Evolutionary conservation across 2,797 vertebrate species (phyloP).

Genomic region (Chrysocyon brachyurus): DNA sequence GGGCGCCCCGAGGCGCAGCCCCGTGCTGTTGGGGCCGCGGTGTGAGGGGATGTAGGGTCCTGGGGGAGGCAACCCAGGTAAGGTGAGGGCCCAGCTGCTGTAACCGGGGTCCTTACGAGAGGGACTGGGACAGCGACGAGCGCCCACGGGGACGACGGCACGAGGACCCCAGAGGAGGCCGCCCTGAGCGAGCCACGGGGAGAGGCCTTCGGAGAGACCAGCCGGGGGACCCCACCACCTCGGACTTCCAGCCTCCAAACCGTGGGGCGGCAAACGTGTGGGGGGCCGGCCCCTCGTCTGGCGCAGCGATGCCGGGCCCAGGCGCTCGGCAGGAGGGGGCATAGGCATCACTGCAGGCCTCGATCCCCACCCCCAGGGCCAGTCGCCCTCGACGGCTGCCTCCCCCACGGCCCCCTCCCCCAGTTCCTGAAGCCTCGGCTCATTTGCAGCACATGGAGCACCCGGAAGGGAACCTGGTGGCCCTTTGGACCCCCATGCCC

Average conservation of each 20-base stretch:
- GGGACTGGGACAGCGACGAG: background rate
- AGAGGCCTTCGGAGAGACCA: background rate
- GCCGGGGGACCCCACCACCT: accelerated
- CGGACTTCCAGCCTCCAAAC: background rate
- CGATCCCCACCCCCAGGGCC: too few relatives aligned
- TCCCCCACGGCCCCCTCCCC: too few relatives aligned
- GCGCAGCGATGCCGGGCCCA: too few relatives aligned
- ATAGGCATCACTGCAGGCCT: too few relatives aligned
- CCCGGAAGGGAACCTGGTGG: background rate
- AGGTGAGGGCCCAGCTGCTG: background rate
- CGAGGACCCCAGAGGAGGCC: accelerated
- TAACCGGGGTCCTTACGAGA: background rate
- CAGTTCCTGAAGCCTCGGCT: background rate
- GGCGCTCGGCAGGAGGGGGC: too few relatives aligned
- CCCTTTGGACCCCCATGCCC: background rate
- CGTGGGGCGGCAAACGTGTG: background rate
- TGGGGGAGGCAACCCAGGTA: background rate
- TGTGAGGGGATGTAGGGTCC: background rate
- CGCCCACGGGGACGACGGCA: accelerated
- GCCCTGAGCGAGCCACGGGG: background rate
- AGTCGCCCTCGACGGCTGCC: too few relatives aligned
- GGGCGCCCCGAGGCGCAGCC: too few relatives aligned
- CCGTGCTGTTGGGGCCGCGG: background rate
- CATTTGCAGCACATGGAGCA: accelerated
- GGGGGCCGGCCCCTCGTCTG: accelerated